These are phyloP conservation scores for Parochlus steinenii DNA, from an alignment of 2,888 invertebrate species.

Conservation along the genomic window DNA sequence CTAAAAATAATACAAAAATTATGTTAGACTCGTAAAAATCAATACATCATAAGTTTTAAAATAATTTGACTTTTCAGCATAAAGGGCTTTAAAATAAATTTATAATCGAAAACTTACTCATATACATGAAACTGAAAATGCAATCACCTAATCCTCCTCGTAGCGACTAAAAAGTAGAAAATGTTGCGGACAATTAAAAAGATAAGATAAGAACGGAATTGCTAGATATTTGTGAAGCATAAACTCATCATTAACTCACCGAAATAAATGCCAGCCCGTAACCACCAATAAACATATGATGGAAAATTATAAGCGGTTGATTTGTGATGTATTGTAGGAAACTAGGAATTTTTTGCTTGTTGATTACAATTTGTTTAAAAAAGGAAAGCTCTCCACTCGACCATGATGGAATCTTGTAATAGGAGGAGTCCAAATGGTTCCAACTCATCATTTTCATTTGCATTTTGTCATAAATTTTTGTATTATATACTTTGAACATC, in stretches of 20 bases:
- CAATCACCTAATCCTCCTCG: slow-evolving; percentile 11
- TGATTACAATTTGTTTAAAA: background rate
- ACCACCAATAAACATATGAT: slow-evolving; percentile 11
- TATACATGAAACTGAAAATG: slow-evolving; percentile 9
- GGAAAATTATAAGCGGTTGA: slow-evolving; percentile 7
- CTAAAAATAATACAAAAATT: no score
- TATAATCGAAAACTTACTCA: no score
- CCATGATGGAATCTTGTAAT: slow-evolving; percentile 3
- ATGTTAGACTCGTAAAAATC: no score
- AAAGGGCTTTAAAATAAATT: no score
- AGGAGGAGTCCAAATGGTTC: background rate
- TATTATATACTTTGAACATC: slow-evolving; percentile 6
- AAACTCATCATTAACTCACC: no score
- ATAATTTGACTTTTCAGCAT: no score
- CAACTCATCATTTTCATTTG: slow-evolving; percentile 6
- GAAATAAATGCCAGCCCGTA: slow-evolving; percentile 8
- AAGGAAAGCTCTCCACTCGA: slow-evolving; percentile 1
- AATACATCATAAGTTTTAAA: no score
- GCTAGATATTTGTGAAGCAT: no score
- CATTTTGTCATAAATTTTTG: slow-evolving; percentile 7
- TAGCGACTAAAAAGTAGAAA: no score
- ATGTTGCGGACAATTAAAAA: no score
- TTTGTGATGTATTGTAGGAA: slow-evolving; percentile 3
- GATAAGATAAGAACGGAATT: no score
- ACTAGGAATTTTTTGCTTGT: slow-evolving; percentile 7